Evolutionary conservation across 1,140 invertebrate species (phyloP).

Genomic region (Ctenoplectra terminalis): DNA sequence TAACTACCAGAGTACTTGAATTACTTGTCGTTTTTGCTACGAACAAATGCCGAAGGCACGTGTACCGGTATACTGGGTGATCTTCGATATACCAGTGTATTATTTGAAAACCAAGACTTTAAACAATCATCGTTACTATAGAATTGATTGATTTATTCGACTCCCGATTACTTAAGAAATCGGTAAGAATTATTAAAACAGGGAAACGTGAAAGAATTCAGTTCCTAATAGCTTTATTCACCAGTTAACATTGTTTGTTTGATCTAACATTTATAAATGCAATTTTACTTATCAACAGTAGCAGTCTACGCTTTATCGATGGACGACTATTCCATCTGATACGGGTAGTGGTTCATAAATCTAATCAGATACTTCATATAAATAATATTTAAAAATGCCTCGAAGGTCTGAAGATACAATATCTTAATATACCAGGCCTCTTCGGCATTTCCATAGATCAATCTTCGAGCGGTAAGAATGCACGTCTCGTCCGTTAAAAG

Average conservation of each 20-base stretch:
- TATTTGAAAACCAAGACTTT: neutral
- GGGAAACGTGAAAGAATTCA: neutral
- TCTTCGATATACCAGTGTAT: neutral
- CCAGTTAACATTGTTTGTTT: neutral
- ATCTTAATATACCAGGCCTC: neutral
- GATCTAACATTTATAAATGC: neutral
- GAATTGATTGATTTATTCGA: no score
- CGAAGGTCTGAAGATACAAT: conserved; percentile 15
- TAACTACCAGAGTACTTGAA: neutral
- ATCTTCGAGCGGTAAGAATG: neutral
- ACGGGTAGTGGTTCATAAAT: neutral
- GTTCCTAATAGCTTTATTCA: neutral
- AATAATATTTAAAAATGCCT: conserved; percentile 5
- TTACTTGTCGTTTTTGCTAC: neutral
- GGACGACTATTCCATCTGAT: neutral
- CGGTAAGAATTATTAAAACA: neutral
- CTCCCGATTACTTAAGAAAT: neutral
- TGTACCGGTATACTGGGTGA: neutral
- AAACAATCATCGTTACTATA: neutral
- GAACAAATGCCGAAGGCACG: conserved; percentile 5
- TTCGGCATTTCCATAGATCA: conserved; percentile 27
- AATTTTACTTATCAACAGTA: neutral
- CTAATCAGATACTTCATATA: conserved; percentile 14
- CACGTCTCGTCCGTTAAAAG: neutral
- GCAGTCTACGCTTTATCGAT: neutral